phyloP scores from a whole-genome alignment of 2,113 vertebrate species.

The Herpetotheres cachinnans region DNA sequence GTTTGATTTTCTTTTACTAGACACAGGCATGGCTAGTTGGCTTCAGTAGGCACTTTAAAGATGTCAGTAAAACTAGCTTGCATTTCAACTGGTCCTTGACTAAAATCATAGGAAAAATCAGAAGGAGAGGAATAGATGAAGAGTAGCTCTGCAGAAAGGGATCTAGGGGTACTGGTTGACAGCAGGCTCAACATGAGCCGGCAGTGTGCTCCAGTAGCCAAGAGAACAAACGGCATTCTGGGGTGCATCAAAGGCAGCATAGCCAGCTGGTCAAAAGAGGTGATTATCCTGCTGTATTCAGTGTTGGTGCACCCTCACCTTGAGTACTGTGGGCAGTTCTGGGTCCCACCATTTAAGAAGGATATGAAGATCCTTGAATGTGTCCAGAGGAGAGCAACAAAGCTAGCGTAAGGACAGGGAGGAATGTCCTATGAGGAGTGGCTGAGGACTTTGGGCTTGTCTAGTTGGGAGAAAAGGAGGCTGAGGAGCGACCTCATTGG shows the following conservation, averaged over 20 bases:
- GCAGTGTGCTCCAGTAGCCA: accelerated
- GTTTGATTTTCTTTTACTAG: neutral
- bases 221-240: neutral
- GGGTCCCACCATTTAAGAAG: neutral
- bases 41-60: neutral
- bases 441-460: neutral
- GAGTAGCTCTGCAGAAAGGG: neutral
- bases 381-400: neutral
- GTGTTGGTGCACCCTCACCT: neutral
- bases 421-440: neutral
- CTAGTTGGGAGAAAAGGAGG: neutral
- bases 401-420: neutral
- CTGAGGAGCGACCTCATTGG: neutral
- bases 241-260: neutral
- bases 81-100: neutral
- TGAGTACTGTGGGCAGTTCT: neutral
- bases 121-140: neutral
- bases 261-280: neutral
- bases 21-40: neutral
- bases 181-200: neutral
- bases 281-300: neutral
- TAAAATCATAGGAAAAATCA: neutral
- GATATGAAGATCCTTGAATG: neutral
- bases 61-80: neutral
- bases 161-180: neutral